phyloP scores from a whole-genome alignment of 2,113 vertebrate species.

The Microcebus tavaratra region DNA sequence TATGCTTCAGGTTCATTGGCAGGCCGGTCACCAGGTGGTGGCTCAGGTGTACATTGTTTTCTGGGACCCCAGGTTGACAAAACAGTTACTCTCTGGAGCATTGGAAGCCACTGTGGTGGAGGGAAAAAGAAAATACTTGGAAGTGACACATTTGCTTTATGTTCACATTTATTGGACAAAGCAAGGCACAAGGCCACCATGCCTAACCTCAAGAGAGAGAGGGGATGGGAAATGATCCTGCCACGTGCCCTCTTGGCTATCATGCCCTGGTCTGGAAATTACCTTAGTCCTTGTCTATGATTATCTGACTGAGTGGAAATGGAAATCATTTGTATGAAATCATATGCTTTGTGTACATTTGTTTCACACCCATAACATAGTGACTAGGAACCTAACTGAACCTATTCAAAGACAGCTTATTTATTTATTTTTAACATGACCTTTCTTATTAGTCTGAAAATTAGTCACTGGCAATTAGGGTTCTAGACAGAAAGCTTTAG shows the following conservation, averaged over 20 bases:
- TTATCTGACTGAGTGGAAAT: neutral
- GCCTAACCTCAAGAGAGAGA: neutral
- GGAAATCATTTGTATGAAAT: neutral
- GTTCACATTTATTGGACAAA: neutral
- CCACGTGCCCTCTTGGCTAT: accelerated
- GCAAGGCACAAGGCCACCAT: neutral
- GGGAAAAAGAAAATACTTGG: neutral
- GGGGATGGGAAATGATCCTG: too few species aligned
- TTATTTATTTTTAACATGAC: neutral
- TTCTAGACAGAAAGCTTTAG: neutral
- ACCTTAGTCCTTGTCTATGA: neutral
- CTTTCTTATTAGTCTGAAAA: neutral
- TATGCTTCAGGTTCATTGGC: too few species aligned
- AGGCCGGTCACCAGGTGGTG: neutral
- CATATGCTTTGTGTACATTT: neutral
- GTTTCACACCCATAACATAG: neutral
- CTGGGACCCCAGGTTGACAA: neutral
- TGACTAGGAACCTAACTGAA: neutral
- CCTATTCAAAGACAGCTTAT: neutral
- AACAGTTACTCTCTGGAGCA: neutral
- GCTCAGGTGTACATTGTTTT: too few species aligned
- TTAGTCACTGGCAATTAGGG: neutral
- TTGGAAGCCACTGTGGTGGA: neutral
- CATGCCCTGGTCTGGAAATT: neutral
- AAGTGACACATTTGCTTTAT: neutral